Conservation (phyloP, 2,113 vertebrate species). For the Hiodon tergisus region DNA sequence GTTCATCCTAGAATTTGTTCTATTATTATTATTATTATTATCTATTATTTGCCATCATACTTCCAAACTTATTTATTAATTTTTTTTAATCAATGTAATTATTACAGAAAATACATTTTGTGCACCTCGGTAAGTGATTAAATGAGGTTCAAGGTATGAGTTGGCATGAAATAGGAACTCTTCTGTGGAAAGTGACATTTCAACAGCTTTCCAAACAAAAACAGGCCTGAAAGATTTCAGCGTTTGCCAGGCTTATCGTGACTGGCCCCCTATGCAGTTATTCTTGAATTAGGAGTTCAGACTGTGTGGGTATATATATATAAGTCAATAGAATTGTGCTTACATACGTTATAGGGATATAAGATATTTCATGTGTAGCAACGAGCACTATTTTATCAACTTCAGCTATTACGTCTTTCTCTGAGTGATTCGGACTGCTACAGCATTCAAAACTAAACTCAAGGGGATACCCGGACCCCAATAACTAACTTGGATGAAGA, state of each 20-base stretch:
- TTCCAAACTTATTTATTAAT: not conserved
- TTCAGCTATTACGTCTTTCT: too few species aligned
- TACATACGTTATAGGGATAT: too few species aligned
- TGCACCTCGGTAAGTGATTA: constrained; percentile 27
- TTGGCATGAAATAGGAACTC: constrained; percentile 60
- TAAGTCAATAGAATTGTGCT: not conserved
- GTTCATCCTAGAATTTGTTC: too few species aligned
- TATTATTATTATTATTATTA: too few species aligned
- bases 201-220: constrained; percentile 41
- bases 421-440: too few species aligned
- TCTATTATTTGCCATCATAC: too few species aligned
- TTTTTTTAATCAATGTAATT: constrained; percentile 7
- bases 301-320: not conserved
- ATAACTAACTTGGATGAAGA: too few species aligned
- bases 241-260: not conserved
- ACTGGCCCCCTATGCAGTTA: not conserved
- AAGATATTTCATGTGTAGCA: too few species aligned
- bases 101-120: constrained; percentile 13
- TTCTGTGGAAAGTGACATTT: constrained; percentile 41
- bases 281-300: not conserved
- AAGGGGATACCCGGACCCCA: too few species aligned
- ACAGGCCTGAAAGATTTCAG: constrained; percentile 31
- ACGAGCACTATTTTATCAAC: too few species aligned
- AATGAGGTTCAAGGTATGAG: constrained; percentile 39
- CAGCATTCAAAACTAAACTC: too few species aligned